Base-by-base conservation (phyloP, 2,113 vertebrate species). In the Dendrocopos noguchii region DNA sequence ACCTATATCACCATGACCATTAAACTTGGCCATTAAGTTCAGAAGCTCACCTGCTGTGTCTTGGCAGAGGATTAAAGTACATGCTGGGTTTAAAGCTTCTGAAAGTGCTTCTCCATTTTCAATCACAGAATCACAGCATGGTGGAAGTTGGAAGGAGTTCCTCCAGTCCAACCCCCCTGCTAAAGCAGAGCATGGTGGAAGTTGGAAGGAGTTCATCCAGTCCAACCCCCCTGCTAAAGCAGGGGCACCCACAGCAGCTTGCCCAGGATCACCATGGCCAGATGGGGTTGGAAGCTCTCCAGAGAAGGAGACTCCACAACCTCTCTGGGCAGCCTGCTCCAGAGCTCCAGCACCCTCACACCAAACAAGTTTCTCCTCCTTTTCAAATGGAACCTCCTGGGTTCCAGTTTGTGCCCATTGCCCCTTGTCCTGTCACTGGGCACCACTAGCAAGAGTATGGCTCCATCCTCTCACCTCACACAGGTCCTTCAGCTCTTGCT, bases 81-180 rank as follows among this genome's bases (percentile, higher is more conserved):
- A 4, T 0, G 1, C 17, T 20, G 29, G 2, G 15, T 25, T 36
- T 7, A 1, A 15, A 27, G 24, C 22, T 47, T 5, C 87, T 9
- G 25, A 18, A 2, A 1, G 2, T 19, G 36, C 47, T 47, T 27
- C 13, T 8, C 34, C 1, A 1, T 9, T 27, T 24, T 21, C 33
- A 7, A 8, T 4, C 34, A 4, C 0, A 63, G 33, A 63, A 63
- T 9, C 33, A 9, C 60, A 63, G 15, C 33, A 7, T 7, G 34
- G 15, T 36, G 24, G 15, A 16, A 34, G 34, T 17, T 36, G 34
- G 60, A 17, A 63, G 24, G 60, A 10, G 60, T 5, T 63, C 33
- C 10, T 28, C 25, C 36, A 22, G 20, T 8, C 25, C 25, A 25
- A 39, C 17, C 9, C 61, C 36, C 61, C 28, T 66, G 64, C 39